phyloP scores from a whole-genome alignment of 2,888 invertebrate species.

The Dicycla oo region DNA sequence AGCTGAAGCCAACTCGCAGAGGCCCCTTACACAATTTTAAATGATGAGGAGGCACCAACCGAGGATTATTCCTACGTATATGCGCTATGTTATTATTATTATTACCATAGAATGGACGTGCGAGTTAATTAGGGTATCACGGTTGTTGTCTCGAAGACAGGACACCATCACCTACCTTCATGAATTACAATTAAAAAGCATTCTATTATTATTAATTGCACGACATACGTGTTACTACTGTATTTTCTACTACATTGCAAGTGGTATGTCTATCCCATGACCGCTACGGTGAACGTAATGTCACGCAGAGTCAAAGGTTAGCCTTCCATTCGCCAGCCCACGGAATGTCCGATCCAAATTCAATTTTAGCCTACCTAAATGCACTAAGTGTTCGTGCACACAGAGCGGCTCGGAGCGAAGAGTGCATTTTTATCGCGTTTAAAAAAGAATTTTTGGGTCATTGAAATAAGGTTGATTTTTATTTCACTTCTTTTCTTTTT shows the following conservation, averaged over 20 bases:
- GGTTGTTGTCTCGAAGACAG: too few species aligned
- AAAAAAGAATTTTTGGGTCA: too few species aligned
- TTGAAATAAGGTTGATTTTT: too few species aligned
- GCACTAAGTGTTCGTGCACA: too few species aligned
- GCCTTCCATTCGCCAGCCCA: constrained; percentile 66
- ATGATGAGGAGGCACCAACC: too few species aligned
- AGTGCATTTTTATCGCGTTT: too few species aligned
- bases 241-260: constrained; percentile 22
- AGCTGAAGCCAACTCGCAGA: too few species aligned
- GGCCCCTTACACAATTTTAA: too few species aligned
- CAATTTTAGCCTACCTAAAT: constrained; percentile 43
- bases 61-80: too few species aligned
- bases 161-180: neutral
- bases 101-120: neutral
- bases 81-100: too few species aligned
- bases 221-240: constrained; percentile 13
- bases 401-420: too few species aligned
- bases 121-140: neutral
- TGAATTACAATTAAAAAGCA: neutral
- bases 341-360: constrained; percentile 57
- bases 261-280: constrained; percentile 57
- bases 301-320: constrained; percentile 78
- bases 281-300: constrained; percentile 76
- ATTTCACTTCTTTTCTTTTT: too few species aligned
- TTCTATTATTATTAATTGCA: constrained; percentile 25